Base-by-base conservation (phyloP, 2,797 vertebrate species). In the Xenopus petersii region DNA sequence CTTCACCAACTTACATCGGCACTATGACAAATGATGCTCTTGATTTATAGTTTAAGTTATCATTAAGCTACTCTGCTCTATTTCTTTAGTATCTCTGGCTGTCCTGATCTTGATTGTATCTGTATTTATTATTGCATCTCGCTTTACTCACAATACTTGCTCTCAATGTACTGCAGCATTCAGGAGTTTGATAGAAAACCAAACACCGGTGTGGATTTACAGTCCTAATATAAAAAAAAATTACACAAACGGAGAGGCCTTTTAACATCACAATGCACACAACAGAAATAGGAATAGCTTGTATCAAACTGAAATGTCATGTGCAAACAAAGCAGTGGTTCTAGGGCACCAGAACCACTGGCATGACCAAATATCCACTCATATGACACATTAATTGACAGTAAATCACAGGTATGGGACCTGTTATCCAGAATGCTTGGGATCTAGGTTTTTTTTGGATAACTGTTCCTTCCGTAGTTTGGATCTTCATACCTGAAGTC, bases 251-350 rank as follows among this genome's bases (percentile, higher is more conserved):
- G 15, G 30, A 13, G 33, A 49, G 26, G 54, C 51, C 15, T 33
- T 56, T 68, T 68, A 68, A 12, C 49, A 67, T 67, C 54, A 42
- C 12, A 58, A 58, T 58, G 67, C 30, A 42, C 36, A 6, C 36
- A 42, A 9, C 36, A 69, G 58, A 59, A 17, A 2, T 17, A 33
- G 4, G 55, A 56, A 68, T 11, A 49, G 3, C 33, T 24, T 55
- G 5, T 68, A 55, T 56, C 51, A 68, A 56, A 24, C 26, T 68
- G 24, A 55, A 68, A 55, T 12, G 66, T 56, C 21, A 21, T 67
- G 49, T 15, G 49, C 65, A 26, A 26, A 63, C 24, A 63, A 21
- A 21, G 21, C 21, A 21, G 21, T 21, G 21, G 3, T 36, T 36
- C 33, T 36, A 36, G 33, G 3, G 33, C 33, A 36, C n/a, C n/a